Evolutionary conservation across 1,140 invertebrate genomes (phyloP), one percentile per base, ranked within the genome.

Genomic region (Brachionus paranguensis): DNA sequence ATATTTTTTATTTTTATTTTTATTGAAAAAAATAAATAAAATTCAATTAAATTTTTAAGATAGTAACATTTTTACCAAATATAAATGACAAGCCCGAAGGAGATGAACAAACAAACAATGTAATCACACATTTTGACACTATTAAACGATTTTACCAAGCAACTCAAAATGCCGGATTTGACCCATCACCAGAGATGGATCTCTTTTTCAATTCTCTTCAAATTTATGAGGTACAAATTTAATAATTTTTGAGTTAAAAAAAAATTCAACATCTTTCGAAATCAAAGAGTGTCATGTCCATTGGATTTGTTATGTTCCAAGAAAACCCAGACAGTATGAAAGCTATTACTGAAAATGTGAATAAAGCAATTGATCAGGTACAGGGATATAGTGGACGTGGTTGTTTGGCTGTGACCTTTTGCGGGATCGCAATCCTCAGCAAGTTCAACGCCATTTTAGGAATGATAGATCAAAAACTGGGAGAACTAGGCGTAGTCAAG

Each of bases 161-260:
- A 12, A 3, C 41, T 33, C 53, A 64, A 60, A 68, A 81, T 47
- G 78, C 78, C 3, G 78, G 78, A 17, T 81, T 81, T 27, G 78
- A 81, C 8, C 17, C 78, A n/a, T 43, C 78, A 1, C 78, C 78
- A 14, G 64, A 64, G 27, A 81, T 81, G 53, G 78, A 81, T 10
- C n/a, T 68, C 7, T 64, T 81, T 64, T 81, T 81, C n/a, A 81
- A 81, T 81, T 81, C 78, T 64, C 37, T 81, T 41, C 78, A 81
- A 64, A 81, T 81, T 27, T 81, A 81, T 47, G 78, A 81, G 20
- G 78, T 81, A 37, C 0, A 12, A 27, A 29, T 27, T 47, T 50
- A 24, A 12, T 29, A 55, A 55, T 7, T 55, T 64, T n/a, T 37
- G 33, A 37, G 6, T 6, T 37, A 37, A 37, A 37, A 37, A 37